Percentiles rank a stretch among this genome's conserved stretches.
phyloP scores from a whole-genome alignment of 2,797 vertebrate genomes.

The Pagetopsis macropterus region DNA sequence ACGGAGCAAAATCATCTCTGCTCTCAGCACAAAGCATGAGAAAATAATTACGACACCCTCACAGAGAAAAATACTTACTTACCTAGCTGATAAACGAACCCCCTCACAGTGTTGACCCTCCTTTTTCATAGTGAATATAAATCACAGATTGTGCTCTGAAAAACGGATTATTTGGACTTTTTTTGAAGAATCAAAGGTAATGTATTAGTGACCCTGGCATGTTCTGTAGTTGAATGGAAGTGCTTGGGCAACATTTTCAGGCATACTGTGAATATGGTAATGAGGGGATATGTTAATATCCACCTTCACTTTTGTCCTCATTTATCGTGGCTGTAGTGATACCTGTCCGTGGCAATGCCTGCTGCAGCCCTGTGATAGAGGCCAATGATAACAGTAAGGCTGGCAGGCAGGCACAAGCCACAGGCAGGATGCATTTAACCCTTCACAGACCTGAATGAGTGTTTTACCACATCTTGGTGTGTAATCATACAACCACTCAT shows the following conservation, averaged over 20 bases:
- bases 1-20: background rate
- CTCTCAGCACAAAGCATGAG: slow-evolving; percentile 5
- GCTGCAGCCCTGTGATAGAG: slow-evolving; percentile 49
- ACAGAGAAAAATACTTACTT: background rate
- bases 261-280: slow-evolving; percentile 67
- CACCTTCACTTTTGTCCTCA: slow-evolving; percentile 61
- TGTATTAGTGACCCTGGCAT: slow-evolving; percentile 53
- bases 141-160: slow-evolving; percentile 24
- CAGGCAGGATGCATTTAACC: slow-evolving; percentile 22
- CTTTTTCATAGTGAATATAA: slow-evolving; percentile 12
- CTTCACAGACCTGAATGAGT: background rate
- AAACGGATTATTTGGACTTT: slow-evolving; percentile 31
- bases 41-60: slow-evolving; percentile 18
- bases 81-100: slow-evolving; percentile 13
- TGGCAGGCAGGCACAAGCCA: slow-evolving; percentile 27
- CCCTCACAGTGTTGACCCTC: slow-evolving; percentile 15
- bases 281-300: slow-evolving; percentile 66
- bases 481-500: background rate
- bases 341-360: slow-evolving; percentile 48
- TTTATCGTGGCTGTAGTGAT: slow-evolving; percentile 56
- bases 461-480: background rate
- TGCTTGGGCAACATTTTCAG: slow-evolving; percentile 51
- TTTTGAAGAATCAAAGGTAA: slow-evolving; percentile 35
- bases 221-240: slow-evolving; percentile 57
- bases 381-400: slow-evolving; percentile 27